Evolutionary conservation across 2,797 vertebrate genomes (phyloP).

Genomic region (Clarias pachynema): DNA sequence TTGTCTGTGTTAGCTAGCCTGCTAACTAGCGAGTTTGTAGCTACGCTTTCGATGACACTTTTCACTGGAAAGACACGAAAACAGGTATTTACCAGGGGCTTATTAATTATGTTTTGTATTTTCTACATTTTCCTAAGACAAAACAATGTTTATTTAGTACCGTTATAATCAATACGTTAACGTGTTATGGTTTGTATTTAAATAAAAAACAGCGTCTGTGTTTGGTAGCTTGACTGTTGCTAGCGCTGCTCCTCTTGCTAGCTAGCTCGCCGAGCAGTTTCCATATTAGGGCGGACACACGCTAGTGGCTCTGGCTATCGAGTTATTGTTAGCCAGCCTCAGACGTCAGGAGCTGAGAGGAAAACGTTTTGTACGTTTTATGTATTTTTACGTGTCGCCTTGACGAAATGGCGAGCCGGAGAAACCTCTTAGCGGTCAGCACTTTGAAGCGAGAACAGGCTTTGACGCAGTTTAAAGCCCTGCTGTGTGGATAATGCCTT

Average conservation of each 20-base stretch:
- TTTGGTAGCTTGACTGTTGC: constrained; percentile 24
- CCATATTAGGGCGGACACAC: constrained; percentile 55
- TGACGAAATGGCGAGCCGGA: too few species aligned
- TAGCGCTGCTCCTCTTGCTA: constrained; percentile 33
- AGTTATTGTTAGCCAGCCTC: constrained; percentile 50
- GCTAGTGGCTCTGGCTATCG: not conserved
- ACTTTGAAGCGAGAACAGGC: not conserved
- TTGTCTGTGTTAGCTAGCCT: constrained; percentile 49
- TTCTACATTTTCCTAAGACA: not conserved
- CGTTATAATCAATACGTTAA: too few species aligned
- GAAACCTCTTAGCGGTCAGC: not conserved
- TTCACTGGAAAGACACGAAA: constrained; percentile 61
- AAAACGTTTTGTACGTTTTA: not conserved
- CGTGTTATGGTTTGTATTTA: not conserved
- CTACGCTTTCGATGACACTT: constrained; percentile 67
- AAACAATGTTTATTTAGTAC: not conserved
- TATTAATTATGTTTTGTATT: not conserved
- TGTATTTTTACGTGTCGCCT: not conserved
- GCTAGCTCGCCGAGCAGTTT: constrained; percentile 41
- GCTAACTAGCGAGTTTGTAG: constrained; percentile 60
- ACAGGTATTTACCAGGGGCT: constrained; percentile 64
- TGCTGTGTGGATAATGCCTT: not conserved
- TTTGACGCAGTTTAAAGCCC: constrained; percentile 43
- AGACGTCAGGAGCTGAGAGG: not conserved
- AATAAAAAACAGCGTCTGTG: constrained; percentile 2